Conservation (phyloP, 30 jellyfish, hydroid and myxozoan genomes). For the Aurelia sp. region DNA sequence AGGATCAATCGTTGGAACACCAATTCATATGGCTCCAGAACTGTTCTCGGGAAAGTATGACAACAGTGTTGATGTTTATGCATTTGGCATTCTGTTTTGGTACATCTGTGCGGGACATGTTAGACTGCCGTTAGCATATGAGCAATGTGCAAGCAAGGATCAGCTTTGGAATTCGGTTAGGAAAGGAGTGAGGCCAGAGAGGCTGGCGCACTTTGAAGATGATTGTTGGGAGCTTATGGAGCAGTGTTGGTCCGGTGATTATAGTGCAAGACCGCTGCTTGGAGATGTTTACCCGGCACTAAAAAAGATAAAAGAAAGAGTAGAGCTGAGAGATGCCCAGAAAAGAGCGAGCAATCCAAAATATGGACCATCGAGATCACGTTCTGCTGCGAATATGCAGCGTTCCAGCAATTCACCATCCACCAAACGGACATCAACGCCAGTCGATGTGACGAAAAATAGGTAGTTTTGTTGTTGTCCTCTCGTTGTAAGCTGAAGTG, state of each 20-base stretch:
- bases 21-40: constrained; percentile 99
- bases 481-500: neutral
- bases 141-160: constrained; percentile 98
- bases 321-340: constrained; percentile 97
- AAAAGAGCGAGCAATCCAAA: constrained; percentile 86
- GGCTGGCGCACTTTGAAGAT: constrained; percentile 97
- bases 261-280: constrained; percentile 87
- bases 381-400: constrained; percentile 51
- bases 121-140: constrained; percentile 96
- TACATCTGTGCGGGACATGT: constrained; percentile 99
- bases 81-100: constrained; percentile 98
- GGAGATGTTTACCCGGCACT: constrained; percentile 93
- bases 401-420: constrained; percentile 26
- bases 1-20: constrained; percentile 99
- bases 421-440: constrained; percentile 36
- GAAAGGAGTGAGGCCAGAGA: constrained; percentile 97
- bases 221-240: constrained; percentile 99
- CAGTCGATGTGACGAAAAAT: constrained; percentile 20
- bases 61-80: constrained; percentile 98
- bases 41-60: constrained; percentile 97
- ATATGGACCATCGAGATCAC: constrained; percentile 73
- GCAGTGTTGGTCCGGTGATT: constrained; percentile 99
- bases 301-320: constrained; percentile 86
- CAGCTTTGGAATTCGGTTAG: constrained; percentile 99
- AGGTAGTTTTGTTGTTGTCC: constrained; percentile 27